These are phyloP conservation scores for Apotomis capreana DNA, from an alignment of 2,888 invertebrate genomes.

Conservation along the genomic window DNA sequence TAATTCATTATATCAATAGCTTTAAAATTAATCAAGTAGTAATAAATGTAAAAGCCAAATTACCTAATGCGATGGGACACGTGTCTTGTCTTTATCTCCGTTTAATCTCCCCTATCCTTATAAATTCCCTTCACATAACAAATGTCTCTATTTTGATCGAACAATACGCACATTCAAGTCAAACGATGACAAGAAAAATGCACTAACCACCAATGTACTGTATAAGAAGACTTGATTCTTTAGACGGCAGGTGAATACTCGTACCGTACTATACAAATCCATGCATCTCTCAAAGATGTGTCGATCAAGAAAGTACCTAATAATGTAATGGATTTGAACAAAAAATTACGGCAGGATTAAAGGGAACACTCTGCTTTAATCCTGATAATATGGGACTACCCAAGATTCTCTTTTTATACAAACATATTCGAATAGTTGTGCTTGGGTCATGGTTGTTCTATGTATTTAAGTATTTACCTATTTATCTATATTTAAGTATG, in stretches of 20 bases:
- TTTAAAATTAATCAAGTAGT: background rate
- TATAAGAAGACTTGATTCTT: background rate
- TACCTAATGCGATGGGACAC: slow-evolving; percentile 9
- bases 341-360: slow-evolving; percentile 28
- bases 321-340: slow-evolving; percentile 46
- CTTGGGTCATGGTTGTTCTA: too few species aligned
- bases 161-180: slow-evolving; percentile 45
- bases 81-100: slow-evolving; percentile 45
- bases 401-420: too few species aligned
- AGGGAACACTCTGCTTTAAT: slow-evolving; percentile 26
- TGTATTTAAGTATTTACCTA: too few species aligned
- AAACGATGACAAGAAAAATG: background rate
- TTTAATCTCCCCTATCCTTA: slow-evolving; percentile 23
- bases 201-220: background rate
- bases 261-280: slow-evolving; percentile 55
- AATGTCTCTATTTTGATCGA: slow-evolving; percentile 52
- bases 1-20: too few species aligned
- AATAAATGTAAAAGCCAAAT: slow-evolving; percentile 1
- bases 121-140: slow-evolving; percentile 21
- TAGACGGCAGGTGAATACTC: slow-evolving; percentile 58
- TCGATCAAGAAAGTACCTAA: slow-evolving; percentile 44
- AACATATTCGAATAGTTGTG: too few species aligned
- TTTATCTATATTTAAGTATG: too few species aligned
- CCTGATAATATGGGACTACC: slow-evolving; percentile 8
- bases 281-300: slow-evolving; percentile 30